Base-by-base conservation (phyloP, 2,797 vertebrate genomes). In the Heliangelus exortis region DNA sequence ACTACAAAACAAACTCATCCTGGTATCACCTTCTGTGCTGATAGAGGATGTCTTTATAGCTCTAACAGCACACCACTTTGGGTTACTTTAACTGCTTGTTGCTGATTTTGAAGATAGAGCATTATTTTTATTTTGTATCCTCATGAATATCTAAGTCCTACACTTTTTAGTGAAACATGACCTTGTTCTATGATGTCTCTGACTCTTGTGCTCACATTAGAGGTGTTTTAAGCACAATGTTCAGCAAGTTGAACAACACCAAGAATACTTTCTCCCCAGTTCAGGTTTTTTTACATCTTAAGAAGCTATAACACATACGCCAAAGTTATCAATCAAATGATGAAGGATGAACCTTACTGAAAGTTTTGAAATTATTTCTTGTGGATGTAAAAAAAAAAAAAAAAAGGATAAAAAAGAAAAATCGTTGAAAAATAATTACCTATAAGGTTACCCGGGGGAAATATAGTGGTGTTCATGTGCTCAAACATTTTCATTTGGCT, bases 231-330 rank as follows among this genome's bases (percentile, higher is more conserved):
- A 61, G 8, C 22, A 59, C 10, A 15, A 7, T 33, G 18, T 71
- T 54, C 33, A 36, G 8, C n/a, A 15, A 31, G 21, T 47, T 59
- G 19, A 59, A 53, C 17, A 10, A 17, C 36, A 23, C 21, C 1
- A 7, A 50, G 34, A 82, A 50, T 1, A 2, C 0, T 0, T 41
- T 7, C 48, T 71, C 4, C 13, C 16, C 28, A n/a, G 33, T 47
- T 31, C 51, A 58, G 12, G 1, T 8, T n/a, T 47, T 65, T 83
- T 43, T 19, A 28, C 2, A 0, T 66, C 54, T 73, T 12, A 54
- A 33, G 33, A 66, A 2, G 5, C 4, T 63, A 20, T 3, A 33
- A 76, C 19, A 41, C 7, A 69, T 2, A 4, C 10, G 5, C 47
- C 26, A 75, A 69, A 74, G 15, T 62, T 50, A 55, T 57, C 9